Percentiles rank a stretch among this genome's conserved stretches.
phyloP scores from a whole-genome alignment of 1,140 invertebrate genomes.

The Microplitis mediator region DNA sequence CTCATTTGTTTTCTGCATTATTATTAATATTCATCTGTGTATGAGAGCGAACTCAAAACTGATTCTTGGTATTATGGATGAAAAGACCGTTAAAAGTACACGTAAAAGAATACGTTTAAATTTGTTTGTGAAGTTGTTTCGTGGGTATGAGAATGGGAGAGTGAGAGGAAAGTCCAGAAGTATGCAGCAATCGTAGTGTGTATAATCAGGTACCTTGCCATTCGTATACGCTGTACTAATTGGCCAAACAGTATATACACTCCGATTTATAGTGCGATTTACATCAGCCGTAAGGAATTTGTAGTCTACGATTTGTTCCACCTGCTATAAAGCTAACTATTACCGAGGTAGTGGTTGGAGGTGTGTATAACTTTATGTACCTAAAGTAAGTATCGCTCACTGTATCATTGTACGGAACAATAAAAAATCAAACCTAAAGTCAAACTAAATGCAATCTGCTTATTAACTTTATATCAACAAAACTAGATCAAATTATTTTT shows the following conservation, averaged over 20 bases:
- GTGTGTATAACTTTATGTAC: constrained; percentile 20
- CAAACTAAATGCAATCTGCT: no score
- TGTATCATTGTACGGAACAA: neutral
- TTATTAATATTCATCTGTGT: neutral
- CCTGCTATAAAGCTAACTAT: constrained; percentile 31
- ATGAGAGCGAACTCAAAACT: no score
- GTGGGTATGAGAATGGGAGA: neutral
- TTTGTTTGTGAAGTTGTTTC: neutral
- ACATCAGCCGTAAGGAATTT: constrained; percentile 49
- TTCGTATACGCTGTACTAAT: constrained; percentile 39
- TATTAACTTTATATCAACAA: no score
- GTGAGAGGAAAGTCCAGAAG: neutral
- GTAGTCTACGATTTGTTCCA: constrained; percentile 41
- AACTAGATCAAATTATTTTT: no score
- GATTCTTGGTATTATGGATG: neutral
- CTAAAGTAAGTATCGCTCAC: constrained; percentile 9
- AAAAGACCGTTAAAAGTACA: neutral
- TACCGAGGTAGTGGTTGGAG: constrained; percentile 5
- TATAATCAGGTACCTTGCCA: constrained; percentile 2
- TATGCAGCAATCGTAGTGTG: neutral
- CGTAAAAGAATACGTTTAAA: neutral
- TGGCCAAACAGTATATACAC: constrained; percentile 51
- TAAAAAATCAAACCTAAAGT: neutral
- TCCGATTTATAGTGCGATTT: constrained; percentile 49
- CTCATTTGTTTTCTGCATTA: neutral